Evolutionary conservation across 1,140 invertebrate species (phyloP), one percentile per base, ranked within the genome.

Genomic region (Drosophila nigromelanica): DNA sequence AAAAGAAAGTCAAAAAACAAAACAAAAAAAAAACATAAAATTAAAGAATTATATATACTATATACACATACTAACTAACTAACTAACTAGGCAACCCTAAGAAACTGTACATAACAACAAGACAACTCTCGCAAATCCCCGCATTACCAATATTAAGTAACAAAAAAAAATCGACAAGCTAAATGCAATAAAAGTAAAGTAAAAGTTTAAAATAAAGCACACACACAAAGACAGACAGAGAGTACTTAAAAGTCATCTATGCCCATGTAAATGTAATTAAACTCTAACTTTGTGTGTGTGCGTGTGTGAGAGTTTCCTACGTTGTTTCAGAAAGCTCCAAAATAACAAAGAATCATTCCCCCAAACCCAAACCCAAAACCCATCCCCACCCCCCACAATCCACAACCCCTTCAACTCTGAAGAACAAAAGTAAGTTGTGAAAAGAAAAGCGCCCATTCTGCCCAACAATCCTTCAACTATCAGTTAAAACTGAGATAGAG

Each of bases 51-150:
- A 50, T 7, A 30, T 58, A 27, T 56, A 27, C 37, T 30, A 56
- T 30, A 52, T 60, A 61, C 39, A 39, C 11, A 45, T 50, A 70
- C 51, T 45, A 47, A 69, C 27, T 21, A 62, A 63, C 42, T 39
- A 63, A 54, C 50, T 55, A 70, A 62, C 42, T 55, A 55, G 64
- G 21, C 35, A 39, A 37, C 69, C 62, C 68, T 66, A 66, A 72
- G 47, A 67, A 62, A n/a, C 42, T 62, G 50, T 61, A 69, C 15
- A 62, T 69, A 69, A 6, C 35, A 33, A 52, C 21, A 39, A 54
- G 48, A 50, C 51, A 71, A 64, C 60, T 64, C 68, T 64, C 51
- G 68, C 68, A 64, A 63, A n/a, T 63, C 60, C 68, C 68, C 61
- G 60, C 59, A 71, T 60, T 52, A 62, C 14, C 24, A 40, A 30